A percentile compares a stretch with the other conserved stretches of the same genome.
Conservation (phyloP, 2,888 invertebrate species). For the Acronicta aceris region DNA sequence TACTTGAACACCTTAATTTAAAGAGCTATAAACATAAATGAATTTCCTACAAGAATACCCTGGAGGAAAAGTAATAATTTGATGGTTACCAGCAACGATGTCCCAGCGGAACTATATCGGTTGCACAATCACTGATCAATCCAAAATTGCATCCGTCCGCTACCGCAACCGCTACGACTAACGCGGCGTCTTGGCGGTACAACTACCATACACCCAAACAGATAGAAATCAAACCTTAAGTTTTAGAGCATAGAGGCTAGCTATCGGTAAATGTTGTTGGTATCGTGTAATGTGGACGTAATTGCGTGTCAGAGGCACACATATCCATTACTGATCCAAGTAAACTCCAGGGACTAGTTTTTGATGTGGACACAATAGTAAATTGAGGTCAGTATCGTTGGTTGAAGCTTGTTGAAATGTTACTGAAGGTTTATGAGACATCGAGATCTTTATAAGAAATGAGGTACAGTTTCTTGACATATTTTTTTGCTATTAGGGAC, state of each 20-base stretch:
- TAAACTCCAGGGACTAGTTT: constrained; percentile 55
- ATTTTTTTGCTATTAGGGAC: not conserved
- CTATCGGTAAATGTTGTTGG: constrained; percentile 7
- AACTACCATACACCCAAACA: not conserved
- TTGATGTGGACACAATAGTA: constrained; percentile 42
- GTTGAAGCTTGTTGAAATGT: constrained; percentile 21
- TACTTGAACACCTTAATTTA: not conserved
- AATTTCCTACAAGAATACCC: not conserved
- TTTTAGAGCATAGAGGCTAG: not conserved
- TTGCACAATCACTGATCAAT: constrained; percentile 45
- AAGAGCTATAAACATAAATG: not conserved
- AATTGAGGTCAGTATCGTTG: constrained; percentile 16
- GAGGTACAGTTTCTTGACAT: constrained; percentile 5
- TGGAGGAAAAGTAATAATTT: not conserved
- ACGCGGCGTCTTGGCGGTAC: constrained; percentile 31
- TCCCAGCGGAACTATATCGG: constrained; percentile 2
- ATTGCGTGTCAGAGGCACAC: constrained; percentile 70
- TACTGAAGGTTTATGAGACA: constrained; percentile 18
- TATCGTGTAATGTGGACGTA: constrained; percentile 55
- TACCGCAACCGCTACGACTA: constrained; percentile 41
- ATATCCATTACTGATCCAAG: constrained; percentile 56
- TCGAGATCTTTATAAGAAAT: constrained; percentile 8
- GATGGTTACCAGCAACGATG: constrained; percentile 4
- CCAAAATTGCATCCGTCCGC: constrained; percentile 42
- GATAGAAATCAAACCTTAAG: constrained; percentile 23